A percentile compares a stretch with the other conserved stretches of the same genome.
Evolutionary conservation across 2,797 vertebrate species (phyloP).

Genomic region (Mus spretus): DNA sequence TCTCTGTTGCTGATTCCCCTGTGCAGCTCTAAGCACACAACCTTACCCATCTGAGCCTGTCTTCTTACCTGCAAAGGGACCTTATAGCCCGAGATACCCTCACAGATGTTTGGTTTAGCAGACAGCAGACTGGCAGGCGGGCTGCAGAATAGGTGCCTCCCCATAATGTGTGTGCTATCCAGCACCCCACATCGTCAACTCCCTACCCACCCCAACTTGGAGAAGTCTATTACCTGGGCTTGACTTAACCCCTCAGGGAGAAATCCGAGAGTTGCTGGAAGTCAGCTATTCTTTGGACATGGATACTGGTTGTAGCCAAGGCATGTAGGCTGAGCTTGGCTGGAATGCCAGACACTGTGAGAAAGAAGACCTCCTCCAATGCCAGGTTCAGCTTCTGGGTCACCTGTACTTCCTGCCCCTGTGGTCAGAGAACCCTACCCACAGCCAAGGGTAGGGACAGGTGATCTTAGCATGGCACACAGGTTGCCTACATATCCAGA

Average conservation of each 20-base stretch:
- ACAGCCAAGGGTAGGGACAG: background rate
- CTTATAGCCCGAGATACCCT: background rate
- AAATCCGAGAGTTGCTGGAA: constrained; percentile 92
- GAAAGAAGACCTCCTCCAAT: constrained; percentile 91
- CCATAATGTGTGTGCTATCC: no score
- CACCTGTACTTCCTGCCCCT: constrained; percentile 94
- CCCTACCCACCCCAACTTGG: background rate
- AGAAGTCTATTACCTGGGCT: constrained; percentile 90
- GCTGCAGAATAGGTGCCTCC: background rate
- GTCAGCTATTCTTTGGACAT: constrained; percentile 90
- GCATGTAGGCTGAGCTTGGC: constrained; percentile 91
- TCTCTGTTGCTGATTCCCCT: background rate
- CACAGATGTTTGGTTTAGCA: background rate
- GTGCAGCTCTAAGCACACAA: accelerated
- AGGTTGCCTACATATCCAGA: background rate
- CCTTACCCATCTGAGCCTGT: background rate
- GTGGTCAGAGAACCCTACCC: background rate
- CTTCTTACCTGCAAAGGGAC: background rate
- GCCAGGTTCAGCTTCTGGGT: constrained; percentile 90
- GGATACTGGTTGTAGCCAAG: constrained; percentile 90
- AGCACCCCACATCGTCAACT: background rate
- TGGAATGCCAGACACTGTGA: constrained; percentile 93
- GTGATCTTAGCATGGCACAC: background rate
- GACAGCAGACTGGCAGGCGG: background rate
- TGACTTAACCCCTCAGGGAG: constrained; percentile 93